Conservation (phyloP, 1,140 invertebrate species). For the Euglossa dilemma region DNA sequence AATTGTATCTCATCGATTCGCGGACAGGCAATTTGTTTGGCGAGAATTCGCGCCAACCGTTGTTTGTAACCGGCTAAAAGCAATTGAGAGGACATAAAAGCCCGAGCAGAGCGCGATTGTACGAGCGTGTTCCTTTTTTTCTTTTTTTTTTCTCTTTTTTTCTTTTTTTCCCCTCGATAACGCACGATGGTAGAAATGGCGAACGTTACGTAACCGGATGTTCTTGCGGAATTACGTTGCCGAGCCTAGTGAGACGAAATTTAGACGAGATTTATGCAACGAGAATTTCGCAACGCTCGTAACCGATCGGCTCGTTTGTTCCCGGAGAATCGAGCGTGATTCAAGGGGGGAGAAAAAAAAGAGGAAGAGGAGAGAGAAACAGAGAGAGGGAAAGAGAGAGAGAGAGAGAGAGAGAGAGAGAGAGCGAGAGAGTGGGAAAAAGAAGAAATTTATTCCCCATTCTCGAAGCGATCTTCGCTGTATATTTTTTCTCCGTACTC, state of each 20-base stretch:
- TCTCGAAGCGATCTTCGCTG: too few species aligned
- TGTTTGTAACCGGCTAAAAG: conserved; percentile 16
- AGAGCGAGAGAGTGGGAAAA: too few species aligned
- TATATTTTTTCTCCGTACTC: too few species aligned
- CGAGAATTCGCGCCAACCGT: not conserved
- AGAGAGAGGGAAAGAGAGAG: too few species aligned
- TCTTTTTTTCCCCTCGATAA: too few species aligned
- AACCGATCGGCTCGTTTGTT: not conserved
- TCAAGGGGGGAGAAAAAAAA: too few species aligned
- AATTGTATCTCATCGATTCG: conserved; percentile 6
- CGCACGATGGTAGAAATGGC: not conserved
- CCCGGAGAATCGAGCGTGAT: too few species aligned
- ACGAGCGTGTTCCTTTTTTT: too few species aligned
- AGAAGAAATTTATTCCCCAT: too few species aligned
- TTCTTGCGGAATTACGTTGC: not conserved
- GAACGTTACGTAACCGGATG: conserved; percentile 3
- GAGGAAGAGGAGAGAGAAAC: too few species aligned
- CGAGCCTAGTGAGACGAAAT: not conserved
- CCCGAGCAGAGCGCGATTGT: not conserved
- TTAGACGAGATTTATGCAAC: not conserved
- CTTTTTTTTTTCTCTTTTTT: too few species aligned
- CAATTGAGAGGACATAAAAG: conserved; percentile 5
- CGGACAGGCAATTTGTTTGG: conserved; percentile 2
- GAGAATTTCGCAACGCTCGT: not conserved
- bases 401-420: too few species aligned